Base-by-base conservation (phyloP, 1,140 invertebrate genomes). In the Agrypnia vestita region DNA sequence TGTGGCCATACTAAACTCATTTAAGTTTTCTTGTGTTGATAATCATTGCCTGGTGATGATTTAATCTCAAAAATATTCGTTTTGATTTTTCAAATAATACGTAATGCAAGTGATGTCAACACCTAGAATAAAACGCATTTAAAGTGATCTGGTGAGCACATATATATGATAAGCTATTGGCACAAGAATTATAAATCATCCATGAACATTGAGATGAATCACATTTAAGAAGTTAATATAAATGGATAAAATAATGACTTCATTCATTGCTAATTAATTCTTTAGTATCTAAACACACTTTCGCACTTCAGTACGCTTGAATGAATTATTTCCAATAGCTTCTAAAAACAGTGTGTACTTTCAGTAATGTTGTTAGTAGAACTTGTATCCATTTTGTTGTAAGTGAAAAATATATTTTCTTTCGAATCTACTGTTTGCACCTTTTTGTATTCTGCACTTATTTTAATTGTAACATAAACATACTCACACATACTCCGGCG, bases 271-370 rank as follows among this genome's bases (percentile, higher is more conserved):
- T 62, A 25, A 62, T 62, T 35, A 25, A 62, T 62, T 62, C 35
- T n/a, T 25, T 62, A 35, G 11, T 35, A 35, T 35, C 25, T 35
- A 35, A 62, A 62, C 25, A 43, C 35, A 62, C 19, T 62, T 62
- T 25, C 61, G 61, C 61, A 62, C 61, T 19, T n/a, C 61, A 62
- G 61, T 62, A 25, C 61, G 61, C 61, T 62, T 62, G 19, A 62
- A 62, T 62, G 19, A 47, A 53, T 53, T 71, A 47, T 19, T 47
- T 71, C 46, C 43, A 49, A 47, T 49, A 47, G 15, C 44, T 72
- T n/a, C 46, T 72, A 21, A 72, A 51, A 72, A 47, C 46, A 72
- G 44, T 72, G 49, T 72, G 44, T 51, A 51, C 44, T 72, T 72
- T 35, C 1, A 72, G 44, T 53, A 51, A 17, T 47, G 15, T 47